Evolutionary conservation across 1,140 invertebrate species (phyloP).

Genomic region (Euglossa dilemma): DNA sequence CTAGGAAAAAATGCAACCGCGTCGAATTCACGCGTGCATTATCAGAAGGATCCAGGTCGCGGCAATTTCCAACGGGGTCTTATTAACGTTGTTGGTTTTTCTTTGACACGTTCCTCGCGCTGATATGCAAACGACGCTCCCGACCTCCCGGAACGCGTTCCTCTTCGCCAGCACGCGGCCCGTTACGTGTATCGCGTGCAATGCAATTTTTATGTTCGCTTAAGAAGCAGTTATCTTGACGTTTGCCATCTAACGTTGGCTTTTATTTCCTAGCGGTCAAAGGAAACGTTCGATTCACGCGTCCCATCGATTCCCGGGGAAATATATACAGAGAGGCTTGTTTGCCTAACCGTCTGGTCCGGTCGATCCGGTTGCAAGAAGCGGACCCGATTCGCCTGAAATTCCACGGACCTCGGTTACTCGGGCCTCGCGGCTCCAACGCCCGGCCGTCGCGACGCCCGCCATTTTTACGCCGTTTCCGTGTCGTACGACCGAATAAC

Average conservation of each 20-base stretch:
- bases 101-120: background rate
- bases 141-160: background rate
- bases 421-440: background rate
- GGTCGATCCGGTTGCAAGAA: background rate
- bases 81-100: background rate
- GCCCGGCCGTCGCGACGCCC: no score
- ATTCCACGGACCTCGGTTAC: background rate
- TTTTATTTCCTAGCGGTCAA: background rate
- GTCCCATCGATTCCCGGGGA: conserved; percentile 46
- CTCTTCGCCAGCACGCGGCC: background rate
- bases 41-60: background rate
- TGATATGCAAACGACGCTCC: background rate
- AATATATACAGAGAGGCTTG: conserved; percentile 33
- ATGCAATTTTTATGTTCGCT: conserved; percentile 33
- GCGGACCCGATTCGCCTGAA: background rate
- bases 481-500: background rate
- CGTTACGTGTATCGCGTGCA: conserved; percentile 17
- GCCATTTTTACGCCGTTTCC: background rate
- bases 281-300: conserved; percentile 55
- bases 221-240: conserved; percentile 35
- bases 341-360: conserved; percentile 27
- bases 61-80: background rate
- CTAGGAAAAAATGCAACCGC: background rate
- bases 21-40: background rate
- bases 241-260: conserved; percentile 1